A percentile compares a stretch with the other conserved stretches of the same genome.
Evolutionary conservation across 2,888 invertebrate species (phyloP).

Genomic region (Platerodrilus igneus): DNA sequence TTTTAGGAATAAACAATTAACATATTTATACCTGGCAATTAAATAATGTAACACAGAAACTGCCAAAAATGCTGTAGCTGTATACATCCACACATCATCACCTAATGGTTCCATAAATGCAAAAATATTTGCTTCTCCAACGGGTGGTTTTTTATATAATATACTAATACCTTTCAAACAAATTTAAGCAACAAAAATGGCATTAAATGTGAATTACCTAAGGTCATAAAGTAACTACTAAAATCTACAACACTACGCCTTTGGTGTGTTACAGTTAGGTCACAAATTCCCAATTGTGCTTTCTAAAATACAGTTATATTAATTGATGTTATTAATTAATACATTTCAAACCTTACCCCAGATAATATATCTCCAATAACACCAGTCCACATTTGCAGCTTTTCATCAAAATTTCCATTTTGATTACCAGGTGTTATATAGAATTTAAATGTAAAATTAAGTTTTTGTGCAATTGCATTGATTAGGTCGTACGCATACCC

Average conservation of each 20-base stretch:
- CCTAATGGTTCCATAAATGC: conserved; percentile 84
- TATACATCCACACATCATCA: conserved; percentile 83
- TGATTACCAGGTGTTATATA: conserved; percentile 62
- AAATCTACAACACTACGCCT: conserved; percentile 85
- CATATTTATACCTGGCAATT: conserved; percentile 54
- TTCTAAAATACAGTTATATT: conserved; percentile 69
- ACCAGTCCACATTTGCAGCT: conserved; percentile 73
- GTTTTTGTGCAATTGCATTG: conserved; percentile 60
- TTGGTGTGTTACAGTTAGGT: conserved; percentile 90
- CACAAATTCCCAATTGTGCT: conserved; percentile 92
- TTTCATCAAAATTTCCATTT: conserved; percentile 65
- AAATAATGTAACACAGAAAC: conserved; percentile 78
- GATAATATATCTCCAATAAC: conserved; percentile 70
- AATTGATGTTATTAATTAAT: no score
- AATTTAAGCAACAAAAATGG: neutral
- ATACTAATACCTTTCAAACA: conserved; percentile 60
- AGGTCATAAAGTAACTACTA: conserved; percentile 95
- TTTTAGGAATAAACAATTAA: conserved; percentile 2
- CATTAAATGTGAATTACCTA: conserved; percentile 64
- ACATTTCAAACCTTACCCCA: conserved; percentile 53
- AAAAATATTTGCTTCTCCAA: conserved; percentile 46
- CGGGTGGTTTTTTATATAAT: conserved; percentile 74
- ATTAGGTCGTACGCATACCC: conserved; percentile 92
- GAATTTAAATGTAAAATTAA: conserved; percentile 61
- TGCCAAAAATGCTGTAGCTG: conserved; percentile 77